Evolutionary conservation across 2,113 vertebrate species (phyloP).

Genomic region (Trachemys scripta): DNA sequence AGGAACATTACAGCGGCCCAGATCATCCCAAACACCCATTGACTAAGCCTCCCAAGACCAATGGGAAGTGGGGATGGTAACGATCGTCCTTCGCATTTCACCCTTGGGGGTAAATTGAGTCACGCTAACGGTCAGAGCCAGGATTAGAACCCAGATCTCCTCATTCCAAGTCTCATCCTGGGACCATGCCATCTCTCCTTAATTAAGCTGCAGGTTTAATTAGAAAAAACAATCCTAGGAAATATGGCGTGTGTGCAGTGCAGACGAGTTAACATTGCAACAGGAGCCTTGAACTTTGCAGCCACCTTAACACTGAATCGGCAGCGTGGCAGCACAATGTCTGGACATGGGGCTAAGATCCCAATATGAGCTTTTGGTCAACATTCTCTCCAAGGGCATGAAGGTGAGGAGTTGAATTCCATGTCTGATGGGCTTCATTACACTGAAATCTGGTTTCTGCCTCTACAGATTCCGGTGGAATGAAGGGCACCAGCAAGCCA

Average conservation of each 20-base stretch:
- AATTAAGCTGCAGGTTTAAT: neutral
- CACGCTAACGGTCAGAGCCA: neutral
- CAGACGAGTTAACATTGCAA: rapidly evolving
- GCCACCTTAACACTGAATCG: neutral
- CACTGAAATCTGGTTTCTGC: conserved; percentile 67
- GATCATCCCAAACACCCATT: neutral
- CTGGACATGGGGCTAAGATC: neutral
- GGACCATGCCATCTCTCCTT: neutral
- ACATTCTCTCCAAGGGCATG: neutral
- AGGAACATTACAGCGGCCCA: neutral
- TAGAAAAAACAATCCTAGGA: neutral
- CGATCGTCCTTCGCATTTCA: rapidly evolving
- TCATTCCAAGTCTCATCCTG: rapidly evolving
- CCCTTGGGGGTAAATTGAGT: neutral
- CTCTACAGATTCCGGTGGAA: conserved; percentile 73
- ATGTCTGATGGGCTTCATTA: conserved; percentile 64
- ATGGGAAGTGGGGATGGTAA: neutral
- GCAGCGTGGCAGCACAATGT: neutral
- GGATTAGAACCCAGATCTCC: neutral
- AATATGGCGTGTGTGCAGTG: rapidly evolving
- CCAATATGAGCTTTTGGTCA: neutral
- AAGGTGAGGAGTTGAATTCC: neutral
- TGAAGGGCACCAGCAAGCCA: conserved; percentile 69
- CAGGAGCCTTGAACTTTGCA: rapidly evolving
- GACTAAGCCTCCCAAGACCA: neutral